These are phyloP conservation scores for Anastrepha obliqua DNA, from an alignment of 1,140 invertebrate species.

Conservation along the genomic window DNA sequence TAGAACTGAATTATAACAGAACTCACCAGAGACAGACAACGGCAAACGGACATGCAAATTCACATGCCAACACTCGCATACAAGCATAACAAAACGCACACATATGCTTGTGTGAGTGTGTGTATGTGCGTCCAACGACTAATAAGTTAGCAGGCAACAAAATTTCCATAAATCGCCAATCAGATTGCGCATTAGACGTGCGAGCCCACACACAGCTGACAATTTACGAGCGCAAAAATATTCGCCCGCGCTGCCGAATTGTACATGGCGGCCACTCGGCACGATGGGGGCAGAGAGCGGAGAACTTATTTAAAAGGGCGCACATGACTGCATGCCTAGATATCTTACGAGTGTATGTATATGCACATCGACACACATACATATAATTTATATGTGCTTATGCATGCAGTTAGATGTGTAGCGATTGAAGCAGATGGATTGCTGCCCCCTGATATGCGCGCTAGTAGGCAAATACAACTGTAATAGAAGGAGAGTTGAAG, in stretches of 20 bases:
- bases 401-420: not conserved
- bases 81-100: not conserved
- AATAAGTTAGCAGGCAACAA: constrained; percentile 52
- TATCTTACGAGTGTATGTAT: not conserved
- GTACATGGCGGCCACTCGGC: not conserved
- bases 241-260: not conserved
- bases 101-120: not conserved
- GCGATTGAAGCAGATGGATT: constrained; percentile 34
- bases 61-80: not conserved
- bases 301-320: constrained; percentile 28
- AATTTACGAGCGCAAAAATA: constrained; percentile 39
- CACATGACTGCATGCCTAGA: not conserved
- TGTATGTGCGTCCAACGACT: not conserved
- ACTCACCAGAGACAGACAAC: not conserved
- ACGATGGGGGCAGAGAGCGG: not conserved
- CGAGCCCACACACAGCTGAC: constrained; percentile 47
- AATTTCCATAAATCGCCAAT: constrained; percentile 50
- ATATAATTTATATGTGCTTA: not conserved
- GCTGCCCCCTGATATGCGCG: not conserved
- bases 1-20: constrained; percentile 42
- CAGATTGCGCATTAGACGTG: constrained; percentile 34
- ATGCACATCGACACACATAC: not conserved
- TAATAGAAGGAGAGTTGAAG: too few species aligned
- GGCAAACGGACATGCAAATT: constrained; percentile 9
- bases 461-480: not conserved